These are phyloP conservation scores for Ptychodera flava DNA, from an alignment of 35 echinoderm and acorn worm genomes.

Conservation along the genomic window DNA sequence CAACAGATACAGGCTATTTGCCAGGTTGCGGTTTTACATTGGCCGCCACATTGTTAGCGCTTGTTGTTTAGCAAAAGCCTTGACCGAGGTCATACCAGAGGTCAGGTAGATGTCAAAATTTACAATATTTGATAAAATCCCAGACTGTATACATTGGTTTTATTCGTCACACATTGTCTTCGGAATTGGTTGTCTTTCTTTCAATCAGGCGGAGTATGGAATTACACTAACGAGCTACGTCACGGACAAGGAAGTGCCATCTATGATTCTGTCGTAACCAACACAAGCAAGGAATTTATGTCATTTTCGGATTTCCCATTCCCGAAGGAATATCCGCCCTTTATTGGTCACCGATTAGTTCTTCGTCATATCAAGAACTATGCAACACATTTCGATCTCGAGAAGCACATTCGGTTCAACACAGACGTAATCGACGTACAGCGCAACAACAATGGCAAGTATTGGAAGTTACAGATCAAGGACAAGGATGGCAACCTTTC, in stretches of 20 bases:
- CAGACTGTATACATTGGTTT: no score
- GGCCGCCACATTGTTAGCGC: no score
- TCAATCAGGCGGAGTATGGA: conserved; percentile 59
- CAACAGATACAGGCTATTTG: no score
- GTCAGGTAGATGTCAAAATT: no score
- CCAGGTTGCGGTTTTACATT: no score
- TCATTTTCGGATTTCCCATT: conserved; percentile 82
- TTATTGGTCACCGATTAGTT: conserved; percentile 23
- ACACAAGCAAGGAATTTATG: conserved; percentile 66
- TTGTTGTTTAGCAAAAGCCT: no score
- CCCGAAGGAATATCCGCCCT: conserved; percentile 60
- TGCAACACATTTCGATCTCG: conserved; percentile 55
- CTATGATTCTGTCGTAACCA: conserved; percentile 41
- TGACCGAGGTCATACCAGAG: no score
- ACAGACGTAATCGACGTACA: conserved; percentile 30
- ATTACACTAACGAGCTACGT: background rate
- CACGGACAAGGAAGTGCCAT: conserved; percentile 22
- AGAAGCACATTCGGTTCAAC: conserved; percentile 47
- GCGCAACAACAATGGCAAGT: background rate
- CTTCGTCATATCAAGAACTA: conserved; percentile 52
- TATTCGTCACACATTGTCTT: no score
- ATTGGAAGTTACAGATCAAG: background rate
- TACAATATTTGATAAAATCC: no score
- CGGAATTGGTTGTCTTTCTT: background rate
- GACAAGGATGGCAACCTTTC: background rate